Evolutionary conservation across 1,140 invertebrate species (phyloP).

Genomic region (Plodia interpunctella): DNA sequence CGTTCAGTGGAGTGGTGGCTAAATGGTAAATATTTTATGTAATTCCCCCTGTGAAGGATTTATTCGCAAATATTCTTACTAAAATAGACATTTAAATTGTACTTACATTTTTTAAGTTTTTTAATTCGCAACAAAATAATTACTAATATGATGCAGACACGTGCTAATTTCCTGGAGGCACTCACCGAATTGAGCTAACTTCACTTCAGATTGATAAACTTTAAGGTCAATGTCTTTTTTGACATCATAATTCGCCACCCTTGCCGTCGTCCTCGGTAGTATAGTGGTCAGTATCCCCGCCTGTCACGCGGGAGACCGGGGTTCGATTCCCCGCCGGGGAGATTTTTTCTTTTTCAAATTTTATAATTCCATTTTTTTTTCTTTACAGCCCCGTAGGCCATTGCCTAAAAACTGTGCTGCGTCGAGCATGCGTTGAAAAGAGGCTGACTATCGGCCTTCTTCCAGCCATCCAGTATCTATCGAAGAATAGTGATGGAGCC

Average conservation of each 20-base stretch:
- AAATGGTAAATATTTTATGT: constrained; percentile 55
- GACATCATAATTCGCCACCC: background rate
- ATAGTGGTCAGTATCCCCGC: constrained; percentile 19
- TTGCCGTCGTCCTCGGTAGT: constrained; percentile 9
- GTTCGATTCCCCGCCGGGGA: constrained; percentile 24
- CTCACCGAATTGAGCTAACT: no score
- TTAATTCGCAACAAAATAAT: no score
- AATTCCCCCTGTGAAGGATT: no score
- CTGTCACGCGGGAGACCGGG: constrained; percentile 19
- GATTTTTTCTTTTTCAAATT: background rate
- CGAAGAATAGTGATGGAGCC: constrained; percentile 78
- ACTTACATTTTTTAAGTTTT: no score
- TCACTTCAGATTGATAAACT: no score
- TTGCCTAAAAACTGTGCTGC: constrained; percentile 77
- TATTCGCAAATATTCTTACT: no score
- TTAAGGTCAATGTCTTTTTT: background rate
- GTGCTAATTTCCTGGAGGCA: no score
- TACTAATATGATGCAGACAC: no score
- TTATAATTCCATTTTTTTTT: constrained; percentile 28
- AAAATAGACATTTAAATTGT: no score
- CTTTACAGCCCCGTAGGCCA: constrained; percentile 71
- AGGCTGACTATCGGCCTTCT: constrained; percentile 80
- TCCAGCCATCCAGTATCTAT: constrained; percentile 79
- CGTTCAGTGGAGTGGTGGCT: constrained; percentile 59
- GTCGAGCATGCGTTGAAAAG: constrained; percentile 78